Percentiles rank a stretch among this genome's conserved stretches.
These are phyloP conservation scores for Lethocerus indicus DNA, from an alignment of 1,140 invertebrate genomes.

Conservation along the genomic window DNA sequence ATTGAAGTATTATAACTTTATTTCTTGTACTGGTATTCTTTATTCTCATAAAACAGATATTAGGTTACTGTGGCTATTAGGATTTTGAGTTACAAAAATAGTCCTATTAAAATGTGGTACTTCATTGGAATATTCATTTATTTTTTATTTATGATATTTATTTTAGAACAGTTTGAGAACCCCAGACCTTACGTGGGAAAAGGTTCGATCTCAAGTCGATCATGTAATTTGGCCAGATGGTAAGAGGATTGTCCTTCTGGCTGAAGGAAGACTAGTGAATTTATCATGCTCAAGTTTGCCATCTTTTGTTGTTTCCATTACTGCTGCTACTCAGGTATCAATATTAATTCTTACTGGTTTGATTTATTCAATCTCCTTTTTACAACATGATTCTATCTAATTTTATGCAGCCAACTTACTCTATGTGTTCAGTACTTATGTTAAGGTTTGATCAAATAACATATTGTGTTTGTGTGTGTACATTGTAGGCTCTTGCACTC, in stretches of 20 bases:
- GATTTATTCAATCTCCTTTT: neutral
- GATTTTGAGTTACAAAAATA: no score
- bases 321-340: constrained; percentile 69
- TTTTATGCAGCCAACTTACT: neutral
- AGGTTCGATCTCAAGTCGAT: constrained; percentile 91
- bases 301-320: constrained; percentile 93
- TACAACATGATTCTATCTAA: neutral
- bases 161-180: constrained; percentile 77
- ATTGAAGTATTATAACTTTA: no score
- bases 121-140: no score
- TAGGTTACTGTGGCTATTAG: no score
- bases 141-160: constrained; percentile 14
- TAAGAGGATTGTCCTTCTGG: constrained; percentile 79
- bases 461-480: constrained; percentile 14
- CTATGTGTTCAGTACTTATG: neutral
- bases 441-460: no score
- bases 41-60: no score
- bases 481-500: constrained; percentile 62
- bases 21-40: no score
- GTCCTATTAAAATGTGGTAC: no score
- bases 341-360: neutral
- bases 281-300: constrained; percentile 93
- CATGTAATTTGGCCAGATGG: constrained; percentile 93
- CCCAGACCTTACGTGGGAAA: constrained; percentile 91
- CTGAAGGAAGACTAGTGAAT: constrained; percentile 90